Evolutionary conservation across 2,113 vertebrate species (phyloP).

Genomic region (Bufo gargarizans): DNA sequence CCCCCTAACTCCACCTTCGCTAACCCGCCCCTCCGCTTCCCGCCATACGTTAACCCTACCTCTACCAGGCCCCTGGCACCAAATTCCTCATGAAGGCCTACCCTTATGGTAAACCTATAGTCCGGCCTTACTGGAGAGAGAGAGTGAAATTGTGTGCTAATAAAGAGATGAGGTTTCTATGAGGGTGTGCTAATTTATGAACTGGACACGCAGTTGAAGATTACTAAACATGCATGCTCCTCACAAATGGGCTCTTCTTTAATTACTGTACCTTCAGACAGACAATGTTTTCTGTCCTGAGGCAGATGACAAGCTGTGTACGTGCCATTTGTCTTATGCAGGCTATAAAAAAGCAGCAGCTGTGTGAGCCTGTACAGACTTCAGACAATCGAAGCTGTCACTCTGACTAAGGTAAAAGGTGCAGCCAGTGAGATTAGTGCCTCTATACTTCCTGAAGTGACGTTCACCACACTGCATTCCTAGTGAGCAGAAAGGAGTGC

Average conservation of each 20-base stretch:
- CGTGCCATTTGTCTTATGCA: constrained; percentile 15
- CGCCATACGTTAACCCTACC: no score
- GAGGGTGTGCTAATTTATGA: no score
- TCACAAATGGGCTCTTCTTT: not conserved
- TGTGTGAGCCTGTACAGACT: not conserved
- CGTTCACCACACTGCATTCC: not conserved
- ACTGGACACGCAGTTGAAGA: no score
- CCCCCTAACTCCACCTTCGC: no score
- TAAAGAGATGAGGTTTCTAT: no score
- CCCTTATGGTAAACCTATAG: no score
- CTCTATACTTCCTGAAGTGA: not conserved
- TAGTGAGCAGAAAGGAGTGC: not conserved
- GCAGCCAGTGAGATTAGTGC: not conserved
- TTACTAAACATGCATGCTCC: not conserved
- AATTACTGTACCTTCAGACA: not conserved
- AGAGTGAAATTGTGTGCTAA: no score
- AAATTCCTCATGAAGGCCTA: no score
- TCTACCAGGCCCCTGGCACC: no score
- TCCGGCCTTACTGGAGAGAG: no score
- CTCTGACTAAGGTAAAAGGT: constrained; percentile 18
- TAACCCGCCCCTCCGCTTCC: no score
- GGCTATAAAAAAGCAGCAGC: not conserved
- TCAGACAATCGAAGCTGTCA: not conserved
- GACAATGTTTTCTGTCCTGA: not conserved
- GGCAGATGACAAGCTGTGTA: constrained; percentile 12